Evolutionary conservation across 2,113 vertebrate species (phyloP), one percentile per base, ranked within the genome.

Genomic region (Chlorodrepanis virens): DNA sequence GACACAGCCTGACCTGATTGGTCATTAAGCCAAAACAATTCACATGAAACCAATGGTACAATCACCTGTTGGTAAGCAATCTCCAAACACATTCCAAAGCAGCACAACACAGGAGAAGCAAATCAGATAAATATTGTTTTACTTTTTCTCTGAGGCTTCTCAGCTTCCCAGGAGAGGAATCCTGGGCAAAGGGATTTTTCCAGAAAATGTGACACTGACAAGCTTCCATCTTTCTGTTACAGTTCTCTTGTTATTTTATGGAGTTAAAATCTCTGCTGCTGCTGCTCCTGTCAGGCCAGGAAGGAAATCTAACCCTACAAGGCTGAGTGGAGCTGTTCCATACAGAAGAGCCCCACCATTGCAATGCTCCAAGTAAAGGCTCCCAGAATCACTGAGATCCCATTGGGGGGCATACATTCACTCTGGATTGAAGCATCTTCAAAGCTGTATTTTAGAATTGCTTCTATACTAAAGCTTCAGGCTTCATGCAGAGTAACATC

Each of bases 281-380:
- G 39, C 39, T 89, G 27, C 54, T 61, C 19, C 39, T 40, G 44
- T 15, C 52, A 65, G 44, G 12, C 44, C 44, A 37, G 64, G 52
- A 78, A 17, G 39, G 64, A 65, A 28, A 44, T 33, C 17, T 18
- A 19, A 5, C 42, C 13, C 1, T 19, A 5, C 23, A 18, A 15
- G n/a, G 4, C 5, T 56, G 3, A 14, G 54, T 14, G 37, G 25
- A 69, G 27, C 29, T 28, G 6, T n/a, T 68, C 42, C 4, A 5
- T 10, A 3, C 3, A 7, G 80, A 35, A 63, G 19, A 52, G 24
- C 11, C 3, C 13, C 5, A 18, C 14, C 22, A 4, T 0, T 28
- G 19, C 64, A 29, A 12, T 33, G 10, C 18, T 59, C 0, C 1
- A 69, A 23, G 37, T 68, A 28, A 22, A 25, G 13, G 10, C 6